Conservation (phyloP, 1,140 invertebrate genomes). For the Neelides sp. region DNA sequence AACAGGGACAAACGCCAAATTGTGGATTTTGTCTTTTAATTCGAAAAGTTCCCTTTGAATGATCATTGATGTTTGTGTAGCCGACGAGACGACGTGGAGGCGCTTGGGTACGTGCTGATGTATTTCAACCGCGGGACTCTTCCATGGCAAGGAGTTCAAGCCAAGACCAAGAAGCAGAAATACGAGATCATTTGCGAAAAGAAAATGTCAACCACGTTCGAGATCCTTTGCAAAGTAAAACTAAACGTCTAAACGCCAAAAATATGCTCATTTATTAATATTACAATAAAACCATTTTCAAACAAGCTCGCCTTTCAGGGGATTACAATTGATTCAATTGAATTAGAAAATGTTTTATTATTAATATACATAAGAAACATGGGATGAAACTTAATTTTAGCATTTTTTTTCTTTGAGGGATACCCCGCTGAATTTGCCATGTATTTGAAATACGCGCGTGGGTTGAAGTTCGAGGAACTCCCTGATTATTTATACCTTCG, state of each 20-base stretch:
- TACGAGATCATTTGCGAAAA: conserved; percentile 54
- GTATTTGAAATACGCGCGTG: conserved; percentile 53
- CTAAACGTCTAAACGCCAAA: background rate
- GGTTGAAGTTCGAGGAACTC: conserved; percentile 50
- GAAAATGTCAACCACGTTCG: conserved; percentile 56
- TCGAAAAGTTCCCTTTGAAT: background rate
- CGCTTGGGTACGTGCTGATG: conserved; percentile 52
- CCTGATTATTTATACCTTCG: conserved; percentile 51
- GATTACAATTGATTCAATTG: background rate
- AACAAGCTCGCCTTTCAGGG: background rate
- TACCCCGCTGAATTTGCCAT: conserved; percentile 53
- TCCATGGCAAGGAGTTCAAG: conserved; percentile 50
- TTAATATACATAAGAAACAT: background rate
- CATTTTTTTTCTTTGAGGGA: conserved; percentile 29
- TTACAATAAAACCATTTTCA: background rate
- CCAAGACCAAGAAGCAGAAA: conserved; percentile 50
- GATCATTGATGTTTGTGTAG: conserved; percentile 32
- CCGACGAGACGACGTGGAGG: conserved; percentile 51
- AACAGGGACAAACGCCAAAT: background rate
- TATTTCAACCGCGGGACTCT: conserved; percentile 51
- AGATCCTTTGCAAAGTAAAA: background rate
- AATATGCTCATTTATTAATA: background rate
- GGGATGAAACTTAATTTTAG: background rate
- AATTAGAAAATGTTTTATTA: background rate
- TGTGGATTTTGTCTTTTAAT: background rate